These are phyloP conservation scores for Arizona elegans DNA, from an alignment of 2,113 vertebrate species.

Conservation along the genomic window DNA sequence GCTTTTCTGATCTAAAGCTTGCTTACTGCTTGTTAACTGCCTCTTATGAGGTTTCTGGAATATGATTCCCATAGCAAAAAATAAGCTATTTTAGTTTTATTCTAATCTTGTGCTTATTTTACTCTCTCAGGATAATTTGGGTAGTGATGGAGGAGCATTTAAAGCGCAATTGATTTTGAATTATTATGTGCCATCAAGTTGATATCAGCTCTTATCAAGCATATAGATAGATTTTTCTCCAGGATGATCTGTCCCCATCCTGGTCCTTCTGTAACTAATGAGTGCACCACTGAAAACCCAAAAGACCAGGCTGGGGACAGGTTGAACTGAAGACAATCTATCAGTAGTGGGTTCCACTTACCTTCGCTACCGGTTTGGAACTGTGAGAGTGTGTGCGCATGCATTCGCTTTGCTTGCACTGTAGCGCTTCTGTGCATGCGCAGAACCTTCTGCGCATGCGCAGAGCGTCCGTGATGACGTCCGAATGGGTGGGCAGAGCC, in stretches of 20 bases:
- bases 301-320: background rate
- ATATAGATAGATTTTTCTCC: background rate
- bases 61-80: background rate
- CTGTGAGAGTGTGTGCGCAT: no score
- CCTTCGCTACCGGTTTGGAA: no score
- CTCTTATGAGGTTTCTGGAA: background rate
- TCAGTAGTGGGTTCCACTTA: no score
- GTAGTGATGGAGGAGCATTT: background rate
- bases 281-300: background rate
- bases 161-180: background rate
- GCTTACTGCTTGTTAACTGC: background rate
- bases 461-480: no score
- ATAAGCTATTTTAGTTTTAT: background rate
- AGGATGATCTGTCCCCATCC: background rate
- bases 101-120: background rate
- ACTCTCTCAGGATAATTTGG: background rate
- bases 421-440: no score
- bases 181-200: background rate
- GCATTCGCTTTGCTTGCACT: no score
- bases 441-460: no score
- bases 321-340: background rate
- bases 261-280: background rate
- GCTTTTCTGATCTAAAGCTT: background rate
- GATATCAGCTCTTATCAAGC: background rate
- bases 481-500: no score